phyloP scores from a whole-genome alignment of 1,140 invertebrate genomes.

The Patella vulgata region DNA sequence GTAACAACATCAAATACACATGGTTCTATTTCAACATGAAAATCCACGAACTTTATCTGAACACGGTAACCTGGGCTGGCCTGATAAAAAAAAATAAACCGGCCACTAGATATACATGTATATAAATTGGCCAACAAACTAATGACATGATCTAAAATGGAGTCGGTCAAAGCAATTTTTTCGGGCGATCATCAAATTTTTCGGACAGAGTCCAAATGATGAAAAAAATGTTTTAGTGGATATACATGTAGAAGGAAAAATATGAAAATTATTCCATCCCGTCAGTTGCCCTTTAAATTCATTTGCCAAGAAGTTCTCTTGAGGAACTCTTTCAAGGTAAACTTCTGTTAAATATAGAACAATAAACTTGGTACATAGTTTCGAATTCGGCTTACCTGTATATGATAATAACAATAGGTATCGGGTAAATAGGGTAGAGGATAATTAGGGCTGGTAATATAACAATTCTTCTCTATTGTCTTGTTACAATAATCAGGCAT shows the following conservation, averaged over 20 bases:
- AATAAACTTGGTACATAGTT: no score
- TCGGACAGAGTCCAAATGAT: neutral
- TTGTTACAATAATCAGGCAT: no score
- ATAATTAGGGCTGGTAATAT: constrained; percentile 15
- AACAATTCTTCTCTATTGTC: neutral
- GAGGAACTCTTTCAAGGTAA: no score
- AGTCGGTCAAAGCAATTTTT: neutral
- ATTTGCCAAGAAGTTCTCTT: neutral
- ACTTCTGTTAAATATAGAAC: no score
- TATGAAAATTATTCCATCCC: no score
- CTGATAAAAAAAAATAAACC: constrained; percentile 1
- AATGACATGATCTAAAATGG: neutral
- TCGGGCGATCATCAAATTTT: no score
- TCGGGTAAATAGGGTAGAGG: constrained; percentile 12
- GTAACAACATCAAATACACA: constrained; percentile 39
- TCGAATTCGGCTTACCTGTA: no score
- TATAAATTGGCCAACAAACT: neutral
- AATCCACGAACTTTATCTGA: constrained; percentile 18
- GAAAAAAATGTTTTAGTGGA: neutral
- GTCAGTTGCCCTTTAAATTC: neutral
- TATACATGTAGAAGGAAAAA: no score
- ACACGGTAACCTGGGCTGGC: constrained; percentile 7
- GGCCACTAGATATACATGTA: neutral
- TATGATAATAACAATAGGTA: constrained; percentile 10
- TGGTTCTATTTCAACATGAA: constrained; percentile 29